Percentiles rank a stretch among this genome's conserved stretches.
These are phyloP conservation scores for Promerops cafer DNA, from an alignment of 2,113 vertebrate genomes.

Conservation along the genomic window DNA sequence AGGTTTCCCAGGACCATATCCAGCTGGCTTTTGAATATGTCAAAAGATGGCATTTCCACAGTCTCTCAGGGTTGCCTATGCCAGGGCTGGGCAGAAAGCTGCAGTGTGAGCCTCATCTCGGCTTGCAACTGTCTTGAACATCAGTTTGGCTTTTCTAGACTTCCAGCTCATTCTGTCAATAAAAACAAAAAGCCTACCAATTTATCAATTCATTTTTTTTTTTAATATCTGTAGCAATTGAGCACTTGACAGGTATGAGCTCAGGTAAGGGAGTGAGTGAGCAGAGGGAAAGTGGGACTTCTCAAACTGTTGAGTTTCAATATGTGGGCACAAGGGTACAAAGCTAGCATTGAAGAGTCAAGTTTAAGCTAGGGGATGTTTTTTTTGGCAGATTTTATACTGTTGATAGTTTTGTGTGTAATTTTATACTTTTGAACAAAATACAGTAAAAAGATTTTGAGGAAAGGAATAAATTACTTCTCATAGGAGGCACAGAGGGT, in stretches of 20 bases:
- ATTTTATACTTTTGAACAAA: background rate
- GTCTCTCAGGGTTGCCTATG: background rate
- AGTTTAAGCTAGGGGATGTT: background rate
- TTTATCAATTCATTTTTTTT: rapidly evolving
- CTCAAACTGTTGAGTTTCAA: background rate
- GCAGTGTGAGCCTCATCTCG: no score
- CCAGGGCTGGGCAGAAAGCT: background rate
- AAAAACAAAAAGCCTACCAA: background rate
- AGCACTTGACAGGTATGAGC: background rate
- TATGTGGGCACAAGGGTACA: background rate
- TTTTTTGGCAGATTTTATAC: background rate
- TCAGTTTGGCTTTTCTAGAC: background rate
- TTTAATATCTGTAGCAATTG: background rate
- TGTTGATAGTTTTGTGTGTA: background rate
- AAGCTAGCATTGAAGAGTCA: background rate
- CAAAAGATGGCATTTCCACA: background rate
- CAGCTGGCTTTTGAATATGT: background rate
- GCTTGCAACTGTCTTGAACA: background rate
- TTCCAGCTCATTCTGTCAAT: background rate
- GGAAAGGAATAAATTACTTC: background rate
- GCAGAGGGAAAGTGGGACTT: background rate
- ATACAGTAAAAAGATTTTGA: background rate
- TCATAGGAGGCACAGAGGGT: background rate
- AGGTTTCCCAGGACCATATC: background rate
- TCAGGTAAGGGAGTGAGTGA: background rate